Conservation (phyloP, 2,113 vertebrate species). For the Eudorcas thomsonii region DNA sequence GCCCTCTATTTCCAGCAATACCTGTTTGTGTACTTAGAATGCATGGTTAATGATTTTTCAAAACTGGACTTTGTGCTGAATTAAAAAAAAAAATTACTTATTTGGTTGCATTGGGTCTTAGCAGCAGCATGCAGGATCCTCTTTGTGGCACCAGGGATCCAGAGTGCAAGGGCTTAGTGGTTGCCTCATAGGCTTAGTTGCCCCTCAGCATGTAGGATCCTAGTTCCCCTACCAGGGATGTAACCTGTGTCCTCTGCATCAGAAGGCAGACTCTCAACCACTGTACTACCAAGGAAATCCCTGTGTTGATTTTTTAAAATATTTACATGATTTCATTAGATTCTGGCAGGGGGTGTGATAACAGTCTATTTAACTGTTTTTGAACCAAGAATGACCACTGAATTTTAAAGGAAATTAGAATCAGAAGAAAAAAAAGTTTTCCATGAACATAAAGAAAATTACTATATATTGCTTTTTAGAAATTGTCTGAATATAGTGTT, state of each 20-base stretch:
- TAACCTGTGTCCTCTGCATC: background rate
- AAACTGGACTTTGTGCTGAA: background rate
- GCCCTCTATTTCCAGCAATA: background rate
- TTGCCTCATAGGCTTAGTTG: background rate
- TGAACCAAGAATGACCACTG: background rate
- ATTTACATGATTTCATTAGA: background rate
- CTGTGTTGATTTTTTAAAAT: background rate
- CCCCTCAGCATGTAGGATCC: background rate
- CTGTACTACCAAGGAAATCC: background rate
- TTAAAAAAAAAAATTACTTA: background rate
- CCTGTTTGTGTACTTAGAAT: fast-evolving
- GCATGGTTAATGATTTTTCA: background rate
- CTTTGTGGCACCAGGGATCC: background rate
- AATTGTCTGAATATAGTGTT: background rate
- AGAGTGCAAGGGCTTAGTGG: background rate
- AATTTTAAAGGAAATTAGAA: background rate
- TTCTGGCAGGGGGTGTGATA: background rate
- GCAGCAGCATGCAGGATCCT: background rate
- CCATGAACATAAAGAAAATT: background rate
- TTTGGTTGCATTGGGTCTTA: background rate
- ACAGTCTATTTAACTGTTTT: background rate
- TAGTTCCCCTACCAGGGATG: background rate
- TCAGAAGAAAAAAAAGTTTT: background rate
- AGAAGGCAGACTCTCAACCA: background rate
- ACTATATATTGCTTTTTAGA: background rate